Evolutionary conservation across 2,888 invertebrate genomes (phyloP), one percentile per base, ranked within the genome.

Genomic region (Yponomeuta plumbellus): DNA sequence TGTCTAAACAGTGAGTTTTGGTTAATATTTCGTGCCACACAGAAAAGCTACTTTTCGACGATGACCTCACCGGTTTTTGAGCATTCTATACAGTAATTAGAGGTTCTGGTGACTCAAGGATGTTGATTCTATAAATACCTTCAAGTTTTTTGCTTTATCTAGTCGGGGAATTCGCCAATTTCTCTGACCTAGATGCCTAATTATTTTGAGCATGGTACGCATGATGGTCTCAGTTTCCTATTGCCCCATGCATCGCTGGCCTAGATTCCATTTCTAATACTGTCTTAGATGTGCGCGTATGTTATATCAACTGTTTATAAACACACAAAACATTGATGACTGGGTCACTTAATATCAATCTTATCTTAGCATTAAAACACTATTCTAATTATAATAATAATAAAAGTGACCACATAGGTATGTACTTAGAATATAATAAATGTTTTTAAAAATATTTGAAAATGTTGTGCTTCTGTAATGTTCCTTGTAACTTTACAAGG

Each of bases 1-100:
- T 52, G 44, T 17, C 17, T 17, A 8, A 17, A 52, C 3, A 13
- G 22, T 34, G 57, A 59, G 66, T 22, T 66, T 20, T 61, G n/a
- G 11, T 11, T 17, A 26, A 26, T 40, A 66, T 34, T 59, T 66
- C 13, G 44, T 59, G 13, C 22, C 22, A 13, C 21, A 22, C 22
- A 5, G 13, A n/a, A 59, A 59, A 61, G 23, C 21, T 58, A 39
- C 22, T 61, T 66, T 66, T 13, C n/a, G 20, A 11, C 70, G 76
- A 80, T 84, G 85, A 85, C 74, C 81, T 84, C 85, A 81, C 71
- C 74, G 75, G 74, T 76, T 79, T 74, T 71, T 70, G 39, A 61
- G 39, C 34, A 11, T 23, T 20, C 17, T 62, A 6, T n/a, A 17
- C 11, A 62, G 34, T 62, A 59, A 59, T 59, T 59, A 59, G 59